Evolutionary conservation across 1,140 invertebrate genomes (phyloP), one percentile per base, ranked within the genome.

Genomic region (Lethocerus indicus): DNA sequence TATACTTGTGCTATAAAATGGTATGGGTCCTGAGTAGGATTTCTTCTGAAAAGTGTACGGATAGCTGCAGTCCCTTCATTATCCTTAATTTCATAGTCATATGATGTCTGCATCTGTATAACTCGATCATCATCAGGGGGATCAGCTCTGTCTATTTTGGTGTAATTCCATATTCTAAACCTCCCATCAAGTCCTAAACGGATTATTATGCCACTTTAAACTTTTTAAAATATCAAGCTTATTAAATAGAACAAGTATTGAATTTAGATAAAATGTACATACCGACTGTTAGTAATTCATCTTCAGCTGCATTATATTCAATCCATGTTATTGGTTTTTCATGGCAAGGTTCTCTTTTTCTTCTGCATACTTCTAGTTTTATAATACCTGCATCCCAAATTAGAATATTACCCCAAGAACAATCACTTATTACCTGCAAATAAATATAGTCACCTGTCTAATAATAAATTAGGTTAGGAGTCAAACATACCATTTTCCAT

Each of bases 381-480:
- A 92, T 88, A 2, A 88, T 65, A 18, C 81, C 83, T 50, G 78
- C 83, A 56, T 91, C 83, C 88, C 89, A 93, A 0, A 92, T 66
- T 36, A 91, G 63, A 60, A 93, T 78, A 61, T 91, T 91, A 14
- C 88, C 88, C 85, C 85, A 90, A 56, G 85, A 79, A 58, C 80
- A 82, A 4, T 87, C 83, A 2, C 87, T 87, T 21, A 91, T 65
- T 0, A 86, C 73, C 70, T 90, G 26, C 13, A 41, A 90, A 61
- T 83, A 84, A 67, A 25, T 7, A 43, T 32, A 0, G 24, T 16
- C n/a, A 9, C 9, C 6, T 42, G 12, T 14, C n/a, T 35, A 47
- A 16, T 25, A 35, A 35, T 13, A 16, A 37, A 24, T 2, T 39
- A 26, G 18, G 39, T 47, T 5, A 41, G 13, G 13, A 29, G 26